Evolutionary conservation across 2,113 vertebrate genomes (phyloP).

Genomic region (Orthonyx spaldingii): DNA sequence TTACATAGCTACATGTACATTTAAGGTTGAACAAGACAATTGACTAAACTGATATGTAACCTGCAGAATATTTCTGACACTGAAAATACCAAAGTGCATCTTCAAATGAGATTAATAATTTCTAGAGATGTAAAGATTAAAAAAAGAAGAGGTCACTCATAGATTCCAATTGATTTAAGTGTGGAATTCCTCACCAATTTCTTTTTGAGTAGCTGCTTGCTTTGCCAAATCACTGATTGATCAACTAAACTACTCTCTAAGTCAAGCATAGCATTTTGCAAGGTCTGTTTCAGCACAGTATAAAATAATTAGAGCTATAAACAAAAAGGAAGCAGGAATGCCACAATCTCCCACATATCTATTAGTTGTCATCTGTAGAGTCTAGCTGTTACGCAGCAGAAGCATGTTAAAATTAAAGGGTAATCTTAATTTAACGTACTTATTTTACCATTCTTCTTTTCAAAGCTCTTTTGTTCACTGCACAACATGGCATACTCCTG

Average conservation of each 20-base stretch:
- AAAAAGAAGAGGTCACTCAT: neutral
- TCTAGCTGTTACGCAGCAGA: slow-evolving; percentile 16
- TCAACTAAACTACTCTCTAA: neutral
- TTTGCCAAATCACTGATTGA: neutral
- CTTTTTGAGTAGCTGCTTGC: neutral
- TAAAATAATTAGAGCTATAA: slow-evolving; percentile 29
- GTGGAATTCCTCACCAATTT: neutral
- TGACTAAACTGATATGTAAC: neutral
- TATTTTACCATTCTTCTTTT: neutral
- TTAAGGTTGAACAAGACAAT: neutral
- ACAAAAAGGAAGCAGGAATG: slow-evolving; percentile 8
- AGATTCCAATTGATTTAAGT: neutral
- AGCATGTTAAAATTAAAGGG: slow-evolving; percentile 42
- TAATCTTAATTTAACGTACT: slow-evolving; percentile 1
- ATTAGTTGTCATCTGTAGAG: slow-evolving; percentile 29
- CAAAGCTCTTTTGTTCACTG: slow-evolving; percentile 14
- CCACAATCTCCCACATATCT: slow-evolving; percentile 22
- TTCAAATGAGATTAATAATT: neutral
- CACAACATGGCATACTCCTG: neutral
- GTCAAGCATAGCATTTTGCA: neutral
- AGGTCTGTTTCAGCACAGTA: slow-evolving; percentile 6
- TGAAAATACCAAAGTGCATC: neutral
- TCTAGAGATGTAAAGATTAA: neutral
- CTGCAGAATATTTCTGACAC: neutral
- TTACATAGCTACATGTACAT: neutral